Evolutionary conservation across 2,797 vertebrate species (phyloP).

Genomic region (Megalops cyprinoides): DNA sequence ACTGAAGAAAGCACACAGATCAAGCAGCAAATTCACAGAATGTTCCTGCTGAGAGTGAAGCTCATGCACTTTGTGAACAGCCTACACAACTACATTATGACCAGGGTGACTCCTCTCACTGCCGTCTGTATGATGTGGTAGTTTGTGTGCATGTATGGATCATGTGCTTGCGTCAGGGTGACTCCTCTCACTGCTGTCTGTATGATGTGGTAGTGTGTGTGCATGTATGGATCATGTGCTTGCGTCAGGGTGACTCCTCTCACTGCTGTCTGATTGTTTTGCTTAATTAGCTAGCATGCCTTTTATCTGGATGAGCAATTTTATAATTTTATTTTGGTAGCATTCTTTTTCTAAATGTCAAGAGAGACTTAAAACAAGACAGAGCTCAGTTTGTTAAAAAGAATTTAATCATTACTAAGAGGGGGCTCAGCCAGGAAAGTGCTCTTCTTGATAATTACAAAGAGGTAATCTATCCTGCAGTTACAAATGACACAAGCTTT

Average conservation of each 20-base stretch:
- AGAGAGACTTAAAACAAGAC: too few species aligned
- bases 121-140: background rate
- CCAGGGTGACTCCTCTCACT: slow-evolving; percentile 77
- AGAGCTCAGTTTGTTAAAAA: too few species aligned
- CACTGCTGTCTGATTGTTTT: background rate
- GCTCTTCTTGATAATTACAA: too few species aligned
- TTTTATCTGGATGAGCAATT: too few species aligned
- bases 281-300: too few species aligned
- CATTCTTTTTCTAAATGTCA: too few species aligned
- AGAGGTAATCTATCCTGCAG: too few species aligned
- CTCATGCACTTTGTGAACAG: slow-evolving; percentile 99
- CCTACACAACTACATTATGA: slow-evolving; percentile 98
- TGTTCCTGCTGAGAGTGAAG: slow-evolving; percentile 95
- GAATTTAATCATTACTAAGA: too few species aligned
- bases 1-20: slow-evolving; percentile 68
- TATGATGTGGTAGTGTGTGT: background rate
- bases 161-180: background rate
- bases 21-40: slow-evolving; percentile 90
- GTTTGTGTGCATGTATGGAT: background rate
- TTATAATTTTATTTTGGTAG: too few species aligned
- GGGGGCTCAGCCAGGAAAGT: too few species aligned
- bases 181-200: background rate
- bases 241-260: too few species aligned
- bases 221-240: background rate
- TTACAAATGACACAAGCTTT: too few species aligned